Evolutionary conservation across 2,797 vertebrate species (phyloP), one percentile per base, ranked within the genome.

Genomic region (Diglossa cyanea): DNA sequence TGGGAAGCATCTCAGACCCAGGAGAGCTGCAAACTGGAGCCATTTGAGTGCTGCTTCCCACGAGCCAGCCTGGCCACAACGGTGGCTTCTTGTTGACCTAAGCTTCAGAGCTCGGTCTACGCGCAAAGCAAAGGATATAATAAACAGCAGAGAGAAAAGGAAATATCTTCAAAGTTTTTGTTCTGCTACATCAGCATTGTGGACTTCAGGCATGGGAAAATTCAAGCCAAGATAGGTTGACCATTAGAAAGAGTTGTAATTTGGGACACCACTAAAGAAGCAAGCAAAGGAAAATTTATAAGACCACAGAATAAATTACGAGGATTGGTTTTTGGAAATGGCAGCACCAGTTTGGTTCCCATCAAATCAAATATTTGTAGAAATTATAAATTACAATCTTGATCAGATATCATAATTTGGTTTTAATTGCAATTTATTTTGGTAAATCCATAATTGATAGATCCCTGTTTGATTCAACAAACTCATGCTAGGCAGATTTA

Each of bases 151-250:
- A 90, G 76, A 82, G 77, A 94, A 92, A 94, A 94, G 79, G 89
- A 95, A 96, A 88, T 67, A 68, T 53, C 87, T 94, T 94, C 90
- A 90, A 96, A 96, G 93, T 42, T 81, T 86, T 33, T 78, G n/a
- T 95, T 96, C 85, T 97, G 95, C 95, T 96, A 84, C 76, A 93
- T 96, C 96, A 97, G 95, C 95, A 94, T 53, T 88, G 75, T 33
- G 82, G 93, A 84, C 89, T 79, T 84, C 76, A 92, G 90, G 90
- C 95, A 95, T 50, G 55, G 73, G 82, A 94, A 94, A 90, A 93
- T n/a, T 66, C 76, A 91, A 91, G 86, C 82, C 93, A 84, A 78
- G 82, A 93, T 58, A 35, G 78, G 94, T 11, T 94, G 89, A 94
- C 82, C 89, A 80, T 86, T 81, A 60, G 40, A n/a, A 60, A 92